Evolutionary conservation across 1,140 invertebrate species (phyloP).

Genomic region (Drosophila elegans): DNA sequence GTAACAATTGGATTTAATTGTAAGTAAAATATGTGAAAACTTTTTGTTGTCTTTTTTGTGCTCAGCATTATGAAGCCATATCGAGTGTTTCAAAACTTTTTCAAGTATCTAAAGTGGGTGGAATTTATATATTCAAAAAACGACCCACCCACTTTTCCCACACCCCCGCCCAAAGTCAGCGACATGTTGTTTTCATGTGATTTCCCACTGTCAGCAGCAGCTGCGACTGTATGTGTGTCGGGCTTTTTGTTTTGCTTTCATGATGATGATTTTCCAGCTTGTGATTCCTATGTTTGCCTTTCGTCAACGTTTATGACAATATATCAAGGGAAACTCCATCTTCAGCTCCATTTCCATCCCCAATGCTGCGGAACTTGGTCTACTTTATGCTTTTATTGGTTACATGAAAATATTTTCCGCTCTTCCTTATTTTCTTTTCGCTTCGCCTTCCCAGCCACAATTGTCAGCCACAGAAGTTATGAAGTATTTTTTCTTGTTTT

Average conservation of each 20-base stretch:
- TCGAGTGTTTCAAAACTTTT: conserved; percentile 60
- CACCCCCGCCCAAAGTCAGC: conserved; percentile 49
- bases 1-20: conserved; percentile 81
- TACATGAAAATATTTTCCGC: conserved; percentile 70
- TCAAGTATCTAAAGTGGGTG: conserved; percentile 53
- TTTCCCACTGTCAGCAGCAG: conserved; percentile 63
- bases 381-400: conserved; percentile 80
- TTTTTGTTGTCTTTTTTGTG: conserved; percentile 52
- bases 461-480: conserved; percentile 80
- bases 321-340: conserved; percentile 58
- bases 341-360: conserved; percentile 8
- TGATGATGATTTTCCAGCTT: conserved; percentile 69
- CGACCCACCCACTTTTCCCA: neutral
- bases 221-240: conserved; percentile 36
- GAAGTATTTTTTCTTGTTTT: conserved; percentile 61
- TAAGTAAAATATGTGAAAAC: conserved; percentile 83
- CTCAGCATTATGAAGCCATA: conserved; percentile 12
- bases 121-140: conserved; percentile 3
- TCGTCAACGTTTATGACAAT: conserved; percentile 79
- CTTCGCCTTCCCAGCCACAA: conserved; percentile 52
- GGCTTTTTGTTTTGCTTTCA: conserved; percentile 50
- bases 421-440: conserved; percentile 34
- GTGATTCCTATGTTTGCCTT: conserved; percentile 77
- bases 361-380: conserved; percentile 18
- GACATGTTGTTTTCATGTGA: conserved; percentile 82